Evolutionary conservation across 2,113 vertebrate genomes (phyloP).

Genomic region (Ptyas mucosa): DNA sequence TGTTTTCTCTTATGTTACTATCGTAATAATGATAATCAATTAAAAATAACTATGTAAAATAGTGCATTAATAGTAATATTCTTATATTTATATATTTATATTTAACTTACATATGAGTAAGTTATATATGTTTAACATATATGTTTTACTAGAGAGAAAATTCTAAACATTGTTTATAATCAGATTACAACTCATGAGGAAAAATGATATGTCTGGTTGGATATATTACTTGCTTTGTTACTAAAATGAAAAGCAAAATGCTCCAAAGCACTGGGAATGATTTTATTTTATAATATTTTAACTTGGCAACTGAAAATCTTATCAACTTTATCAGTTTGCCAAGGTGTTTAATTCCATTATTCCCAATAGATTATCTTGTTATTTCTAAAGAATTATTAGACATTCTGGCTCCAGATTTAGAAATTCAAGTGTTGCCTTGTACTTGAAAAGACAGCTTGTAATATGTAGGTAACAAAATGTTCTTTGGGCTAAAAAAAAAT

Average conservation of each 20-base stretch:
- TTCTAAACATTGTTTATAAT: not conserved
- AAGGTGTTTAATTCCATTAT: slow-evolving; percentile 14
- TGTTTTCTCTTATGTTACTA: not conserved
- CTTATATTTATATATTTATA: not conserved
- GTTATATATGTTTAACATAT: not conserved
- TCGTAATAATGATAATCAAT: not conserved
- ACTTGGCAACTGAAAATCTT: slow-evolving; percentile 18
- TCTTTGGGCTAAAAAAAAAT: slow-evolving; percentile 55
- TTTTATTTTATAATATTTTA: slow-evolving; percentile 40
- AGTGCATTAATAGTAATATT: not conserved
- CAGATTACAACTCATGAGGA: not conserved
- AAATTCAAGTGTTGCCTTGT: slow-evolving; percentile 53
- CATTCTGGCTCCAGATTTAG: slow-evolving; percentile 63
- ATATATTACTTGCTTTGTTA: slow-evolving; percentile 43
- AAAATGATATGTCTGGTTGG: slow-evolving; percentile 27
- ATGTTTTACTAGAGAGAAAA: not conserved
- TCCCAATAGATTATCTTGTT: slow-evolving; percentile 60
- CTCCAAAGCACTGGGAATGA: slow-evolving; percentile 1
- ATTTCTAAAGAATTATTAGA: slow-evolving; percentile 64
- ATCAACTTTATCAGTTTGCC: slow-evolving; percentile 15
- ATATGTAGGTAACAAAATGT: slow-evolving; percentile 70
- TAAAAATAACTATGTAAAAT: not conserved
- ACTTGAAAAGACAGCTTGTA: slow-evolving; percentile 71
- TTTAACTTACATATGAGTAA: not conserved
- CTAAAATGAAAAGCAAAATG: not conserved